Base-by-base conservation (phyloP, 2,113 vertebrate genomes). In the Gorsachius goisagi region DNA sequence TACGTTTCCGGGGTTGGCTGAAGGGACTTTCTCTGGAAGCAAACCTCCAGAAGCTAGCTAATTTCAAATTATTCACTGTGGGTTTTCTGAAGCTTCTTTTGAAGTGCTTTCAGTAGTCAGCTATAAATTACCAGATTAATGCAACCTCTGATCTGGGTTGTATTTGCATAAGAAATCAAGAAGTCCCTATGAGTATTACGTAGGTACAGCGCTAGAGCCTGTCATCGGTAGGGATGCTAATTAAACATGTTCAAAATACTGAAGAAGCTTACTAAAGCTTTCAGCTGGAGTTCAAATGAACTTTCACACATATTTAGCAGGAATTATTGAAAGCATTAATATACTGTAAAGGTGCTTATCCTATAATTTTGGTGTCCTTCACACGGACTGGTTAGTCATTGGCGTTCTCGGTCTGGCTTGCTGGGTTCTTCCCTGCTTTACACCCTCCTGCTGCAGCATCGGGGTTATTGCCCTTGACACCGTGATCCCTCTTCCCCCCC, bases 21-120 rank as follows among this genome's bases (percentile, higher is more conserved):
- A 64, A 59, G 19, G 28, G 23, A 45, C 37, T 47, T 77, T n/a
- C 19, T 83, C 17, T 44, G 50, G 75, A 58, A 89, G n/a, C 9
- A 72, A 81, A 72, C 30, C 30, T 85, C n/a, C n/a, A 64, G 39
- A 59, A 90, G 80, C 28, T 35, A 59, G 11, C 32, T 80, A 27
- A 85, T 63, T 89, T 86, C 23, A 56, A 41, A 37, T 67, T 32
- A 83, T 32, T 83, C 41, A 12, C 56, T n/a, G 4, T 62, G 47
- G 17, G 9, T 59, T 91, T 96, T 95, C 60, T 78, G 72, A 75
- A 77, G 35, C 32, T 58, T 83, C 78, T 82, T 94, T 81, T 86
- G 90, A 96, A 84, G 59, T 55, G n/a, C 32, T 86, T 88, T 62
- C n/a, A 26, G n/a, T 55, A 95, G 45, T 62, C 58, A 66, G 41